Evolutionary conservation across 2,888 invertebrate genomes (phyloP).

Genomic region (Charanyca ferruginea): DNA sequence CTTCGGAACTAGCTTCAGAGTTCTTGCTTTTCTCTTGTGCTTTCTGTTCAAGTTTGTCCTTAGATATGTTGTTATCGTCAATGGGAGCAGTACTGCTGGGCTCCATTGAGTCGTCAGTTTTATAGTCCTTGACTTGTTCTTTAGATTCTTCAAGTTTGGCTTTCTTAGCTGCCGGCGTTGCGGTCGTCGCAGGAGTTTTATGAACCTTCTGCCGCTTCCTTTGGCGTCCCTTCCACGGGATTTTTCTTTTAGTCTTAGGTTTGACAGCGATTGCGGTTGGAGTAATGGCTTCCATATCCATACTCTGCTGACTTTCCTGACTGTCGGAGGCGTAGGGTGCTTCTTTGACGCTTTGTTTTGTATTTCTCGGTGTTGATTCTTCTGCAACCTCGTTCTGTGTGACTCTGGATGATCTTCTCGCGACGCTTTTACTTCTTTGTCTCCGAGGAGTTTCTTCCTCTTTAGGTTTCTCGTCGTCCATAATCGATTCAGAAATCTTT

Average conservation of each 20-base stretch:
- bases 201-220: conserved; percentile 80
- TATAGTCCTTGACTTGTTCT: conserved; percentile 72
- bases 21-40: conserved; percentile 78
- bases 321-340: conserved; percentile 82
- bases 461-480: conserved; percentile 75
- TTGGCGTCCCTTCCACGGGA: conserved; percentile 88
- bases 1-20: conserved; percentile 90
- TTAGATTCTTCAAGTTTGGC: conserved; percentile 74
- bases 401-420: conserved; percentile 79
- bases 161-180: conserved; percentile 80
- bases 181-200: conserved; percentile 67
- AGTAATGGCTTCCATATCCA: conserved; percentile 68
- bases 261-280: conserved; percentile 71
- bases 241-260: conserved; percentile 84
- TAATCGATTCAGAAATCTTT: conserved; percentile 79
- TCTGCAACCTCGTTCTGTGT: conserved; percentile 73
- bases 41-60: conserved; percentile 72
- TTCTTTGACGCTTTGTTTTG: conserved; percentile 78
- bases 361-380: conserved; percentile 70
- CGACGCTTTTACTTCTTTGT: conserved; percentile 84
- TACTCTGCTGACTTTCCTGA: conserved; percentile 85
- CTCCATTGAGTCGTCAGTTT: conserved; percentile 79
- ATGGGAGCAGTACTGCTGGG: conserved; percentile 60
- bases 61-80: conserved; percentile 59
- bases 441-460: conserved; percentile 79